These are phyloP conservation scores for Acanthococcus lagerstroemiae DNA, from an alignment of 2,888 invertebrate genomes.

Conservation along the genomic window DNA sequence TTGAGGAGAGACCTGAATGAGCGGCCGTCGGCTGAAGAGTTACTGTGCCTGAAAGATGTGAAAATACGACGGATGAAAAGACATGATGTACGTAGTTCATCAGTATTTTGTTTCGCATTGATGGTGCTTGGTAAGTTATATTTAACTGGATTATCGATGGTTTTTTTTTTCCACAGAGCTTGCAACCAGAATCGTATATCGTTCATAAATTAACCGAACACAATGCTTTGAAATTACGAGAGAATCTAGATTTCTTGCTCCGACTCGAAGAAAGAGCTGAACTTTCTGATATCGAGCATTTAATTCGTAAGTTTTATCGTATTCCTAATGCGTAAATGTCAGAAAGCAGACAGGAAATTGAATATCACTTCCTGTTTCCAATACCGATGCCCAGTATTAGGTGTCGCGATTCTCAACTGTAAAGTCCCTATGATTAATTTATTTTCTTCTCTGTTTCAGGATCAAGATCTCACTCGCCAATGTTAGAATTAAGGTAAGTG, in stretches of 20 bases:
- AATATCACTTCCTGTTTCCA: too few species aligned
- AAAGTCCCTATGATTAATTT: not conserved
- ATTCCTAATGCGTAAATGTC: too few species aligned
- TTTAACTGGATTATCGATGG: not conserved
- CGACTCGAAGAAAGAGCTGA: slow-evolving; percentile 20
- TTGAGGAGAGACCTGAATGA: slow-evolving; percentile 12
- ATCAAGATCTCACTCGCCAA: slow-evolving; percentile 20
- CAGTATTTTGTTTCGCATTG: not conserved
- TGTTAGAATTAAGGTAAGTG: slow-evolving; percentile 14
- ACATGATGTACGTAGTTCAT: slow-evolving; percentile 5
- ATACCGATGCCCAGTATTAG: not conserved
- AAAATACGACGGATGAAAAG: slow-evolving; percentile 9
- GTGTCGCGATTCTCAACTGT: not conserved
- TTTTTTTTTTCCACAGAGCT: slow-evolving; percentile 5
- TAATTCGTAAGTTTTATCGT: slow-evolving; percentile 10
- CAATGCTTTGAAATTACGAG: slow-evolving; percentile 20
- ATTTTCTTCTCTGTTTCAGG: slow-evolving; percentile 3
- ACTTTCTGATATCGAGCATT: slow-evolving; percentile 15
- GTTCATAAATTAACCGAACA: slow-evolving; percentile 10
- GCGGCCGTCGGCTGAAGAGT: slow-evolving; percentile 14
- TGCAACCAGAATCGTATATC: not conserved
- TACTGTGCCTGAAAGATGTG: slow-evolving; percentile 2
- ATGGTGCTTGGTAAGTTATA: not conserved
- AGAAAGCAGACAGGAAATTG: too few species aligned
- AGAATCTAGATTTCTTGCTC: slow-evolving; percentile 16